Base-by-base conservation (phyloP, 2,888 invertebrate genomes). In the Thera obeliscata region DNA sequence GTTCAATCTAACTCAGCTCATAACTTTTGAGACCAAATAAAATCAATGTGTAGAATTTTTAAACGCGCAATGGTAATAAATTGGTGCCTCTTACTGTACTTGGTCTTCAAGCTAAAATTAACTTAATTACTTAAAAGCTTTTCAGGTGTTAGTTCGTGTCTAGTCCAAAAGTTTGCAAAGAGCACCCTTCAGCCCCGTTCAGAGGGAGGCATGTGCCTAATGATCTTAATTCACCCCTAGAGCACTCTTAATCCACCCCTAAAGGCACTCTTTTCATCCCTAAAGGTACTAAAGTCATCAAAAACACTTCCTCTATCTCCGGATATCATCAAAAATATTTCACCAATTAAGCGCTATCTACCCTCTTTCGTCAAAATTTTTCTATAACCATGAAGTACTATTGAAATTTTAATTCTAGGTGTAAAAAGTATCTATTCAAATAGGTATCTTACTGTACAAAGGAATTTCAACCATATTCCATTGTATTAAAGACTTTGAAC, bases 311-410 rank as follows among this genome's bases (percentile, higher is more conserved):
- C 59, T 33, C 48, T 71, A 74, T 74, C 74, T 69, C 2, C 22
- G 58, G 66, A 67, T 69, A 66, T 69, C 71, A 74, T 73, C 74
- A 72, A 58, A 74, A 74, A 74, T 74, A 73, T 74, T 74, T 70
- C 67, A 58, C 70, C 62, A 73, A 66, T 70, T 68, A 61, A 54
- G 6, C 50, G 56, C 67, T 73, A 72, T 73, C 71, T 73, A 61
- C 52, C 61, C 58, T 59, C 61, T 52, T 68, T 36, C 3, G 52
- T 41, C 56, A 33, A 46, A 38, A 56, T 65, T 63, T 50, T 52
- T 48, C 50, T 61, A 22, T 22, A 41, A 57, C 46, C 33, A 11
- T 38, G 12, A 66, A 66, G 70, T 52, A 62, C 64, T 62, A 12
- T 66, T 67, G 61, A 60, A 56, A 67, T 67, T 38, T 61, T 58